A percentile compares a stretch with the other conserved stretches of the same genome.
These are phyloP conservation scores for Rhaphigaster nebulosa DNA, from an alignment of 2,888 invertebrate species.

Conservation along the genomic window DNA sequence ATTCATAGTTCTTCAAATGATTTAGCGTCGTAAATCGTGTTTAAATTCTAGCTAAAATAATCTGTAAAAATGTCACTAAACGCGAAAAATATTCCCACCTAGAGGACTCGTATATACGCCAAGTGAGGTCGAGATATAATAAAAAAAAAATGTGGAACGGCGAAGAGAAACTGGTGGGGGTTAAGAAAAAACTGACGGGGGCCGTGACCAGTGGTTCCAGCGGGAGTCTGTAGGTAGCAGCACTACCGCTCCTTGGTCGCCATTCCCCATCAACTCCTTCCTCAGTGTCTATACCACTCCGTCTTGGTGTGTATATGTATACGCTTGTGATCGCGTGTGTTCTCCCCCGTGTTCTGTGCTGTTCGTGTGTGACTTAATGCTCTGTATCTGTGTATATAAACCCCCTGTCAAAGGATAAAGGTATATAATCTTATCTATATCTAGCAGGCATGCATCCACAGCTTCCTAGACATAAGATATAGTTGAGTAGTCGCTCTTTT, in stretches of 20 bases:
- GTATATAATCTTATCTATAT: conserved; percentile 14
- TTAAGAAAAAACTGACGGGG: conserved; percentile 51
- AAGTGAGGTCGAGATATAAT: neutral
- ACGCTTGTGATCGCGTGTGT: neutral
- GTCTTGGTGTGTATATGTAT: neutral
- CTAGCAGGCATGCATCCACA: conserved; percentile 19
- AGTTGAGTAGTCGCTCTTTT: neutral
- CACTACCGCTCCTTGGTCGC: conserved; percentile 52
- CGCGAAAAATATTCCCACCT: neutral
- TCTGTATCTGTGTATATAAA: neutral
- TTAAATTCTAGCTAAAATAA: neutral
- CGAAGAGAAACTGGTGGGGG: conserved; percentile 20
- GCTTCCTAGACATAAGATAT: neutral
- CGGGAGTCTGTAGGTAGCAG: conserved; percentile 61
- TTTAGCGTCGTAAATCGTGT: no score
- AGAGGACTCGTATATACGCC: neutral
- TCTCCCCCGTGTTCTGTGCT: neutral
- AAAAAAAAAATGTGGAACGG: conserved; percentile 54
- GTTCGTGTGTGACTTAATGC: conserved; percentile 29
- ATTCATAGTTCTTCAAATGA: no score
- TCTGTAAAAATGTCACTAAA: neutral
- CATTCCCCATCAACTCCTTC: conserved; percentile 28
- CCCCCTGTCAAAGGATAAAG: neutral
- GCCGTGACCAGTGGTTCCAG: conserved; percentile 54
- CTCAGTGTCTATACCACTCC: conserved; percentile 38